phyloP scores from a whole-genome alignment of 2,797 vertebrate genomes.

The Lateolabrax maculatus region DNA sequence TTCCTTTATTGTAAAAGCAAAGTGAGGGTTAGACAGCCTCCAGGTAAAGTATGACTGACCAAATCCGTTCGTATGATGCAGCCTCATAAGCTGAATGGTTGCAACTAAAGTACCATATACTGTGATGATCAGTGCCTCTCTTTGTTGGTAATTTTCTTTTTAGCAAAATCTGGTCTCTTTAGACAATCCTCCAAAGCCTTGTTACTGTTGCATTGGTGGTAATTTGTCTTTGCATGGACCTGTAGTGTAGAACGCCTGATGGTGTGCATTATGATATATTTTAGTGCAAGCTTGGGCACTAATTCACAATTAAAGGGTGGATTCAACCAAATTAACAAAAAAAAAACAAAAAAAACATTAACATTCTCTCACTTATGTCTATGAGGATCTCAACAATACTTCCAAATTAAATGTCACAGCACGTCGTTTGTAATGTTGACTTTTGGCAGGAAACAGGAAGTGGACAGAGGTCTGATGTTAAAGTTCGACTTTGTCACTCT shows the following conservation, averaged over 20 bases:
- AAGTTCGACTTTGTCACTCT: background rate
- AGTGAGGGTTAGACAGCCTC: constrained; percentile 35
- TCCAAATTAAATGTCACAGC: background rate
- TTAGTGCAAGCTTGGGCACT: background rate
- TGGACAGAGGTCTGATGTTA: background rate
- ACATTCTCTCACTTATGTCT: background rate
- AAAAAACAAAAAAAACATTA: too few relatives aligned
- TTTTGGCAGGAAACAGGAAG: background rate
- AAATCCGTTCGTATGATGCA: constrained; percentile 10
- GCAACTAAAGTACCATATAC: constrained; percentile 16
- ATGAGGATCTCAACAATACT: background rate
- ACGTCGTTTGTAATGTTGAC: background rate
- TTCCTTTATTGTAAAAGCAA: constrained; percentile 13
- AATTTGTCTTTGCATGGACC: background rate
- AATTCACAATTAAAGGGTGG: background rate
- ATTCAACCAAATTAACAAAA: background rate
- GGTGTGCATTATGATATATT: background rate
- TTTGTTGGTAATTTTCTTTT: constrained; percentile 9
- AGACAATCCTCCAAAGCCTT: background rate
- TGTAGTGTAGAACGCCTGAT: too few relatives aligned
- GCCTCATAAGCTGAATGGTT: constrained; percentile 38
- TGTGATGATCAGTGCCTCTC: constrained; percentile 26
- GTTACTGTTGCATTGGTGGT: background rate
- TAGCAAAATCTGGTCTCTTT: background rate
- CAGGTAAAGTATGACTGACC: constrained; percentile 42